Evolutionary conservation across 37 sponge, comb jelly and placozoan species (phyloP), one percentile per base, ranked within the genome.

Genomic region (Aplysina aerophoba): DNA sequence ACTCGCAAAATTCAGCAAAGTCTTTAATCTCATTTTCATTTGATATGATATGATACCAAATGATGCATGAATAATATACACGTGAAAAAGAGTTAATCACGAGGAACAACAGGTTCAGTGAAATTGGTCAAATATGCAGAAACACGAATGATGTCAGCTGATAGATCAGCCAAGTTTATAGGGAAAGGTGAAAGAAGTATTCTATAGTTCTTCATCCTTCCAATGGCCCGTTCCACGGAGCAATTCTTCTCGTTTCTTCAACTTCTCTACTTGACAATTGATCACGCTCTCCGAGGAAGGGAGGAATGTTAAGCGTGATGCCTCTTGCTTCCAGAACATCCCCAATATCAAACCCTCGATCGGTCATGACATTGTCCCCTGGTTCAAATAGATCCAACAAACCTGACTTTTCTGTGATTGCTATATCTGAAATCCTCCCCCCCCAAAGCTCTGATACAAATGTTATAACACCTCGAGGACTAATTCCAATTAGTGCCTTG

Each of bases 151-250:
- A 86, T 79, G 4, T 79, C 31, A 61, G 79, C 40, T 6, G 81
- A 68, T 36, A 79, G 17, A 55, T 64, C 72, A 11, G 57, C 20
- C 57, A 80, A 21, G 35, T 55, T 13, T 22, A 24, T 14, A 22
- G 87, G 81, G 8, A 86, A 41, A 20, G 31, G 25, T 24, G 56
- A 11, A 2, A 63, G 36, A 13, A 86, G 33, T 17, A 86, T 50
- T 5, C 27, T 69, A 64, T 40, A 86, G 59, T 79, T 24, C 65
- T 86, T 86, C 15, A 86, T 64, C 24, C 81, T 13, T 4, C 22
- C 81, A 27, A 86, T 86, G 39, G 81, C 80, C 5, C 87, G 35
- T 58, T 86, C 87, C 31, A 79, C 80, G 41, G 79, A 8, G 81
- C 81, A 30, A 86, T 79, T 44, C 71, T 79, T 35, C 81, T 59